Evolutionary conservation across 2,797 vertebrate genomes (phyloP).

Genomic region (Gymnodraco acuticeps): DNA sequence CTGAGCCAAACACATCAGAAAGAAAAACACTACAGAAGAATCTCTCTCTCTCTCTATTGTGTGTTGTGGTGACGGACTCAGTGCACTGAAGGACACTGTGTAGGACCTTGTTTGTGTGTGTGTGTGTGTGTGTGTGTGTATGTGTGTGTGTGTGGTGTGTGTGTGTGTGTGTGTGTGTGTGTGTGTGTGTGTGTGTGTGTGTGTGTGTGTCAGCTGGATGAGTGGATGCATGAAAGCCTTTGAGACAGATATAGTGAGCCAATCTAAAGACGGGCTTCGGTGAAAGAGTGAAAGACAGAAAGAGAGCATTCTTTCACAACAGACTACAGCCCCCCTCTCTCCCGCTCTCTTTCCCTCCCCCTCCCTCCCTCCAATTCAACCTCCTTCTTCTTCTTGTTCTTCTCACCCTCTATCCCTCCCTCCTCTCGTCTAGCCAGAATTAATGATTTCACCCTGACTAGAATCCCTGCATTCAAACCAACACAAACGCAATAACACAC

Average conservation of each 20-base stretch:
- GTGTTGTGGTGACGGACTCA: conserved; percentile 45
- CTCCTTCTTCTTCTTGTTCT: conserved; percentile 46
- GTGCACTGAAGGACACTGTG: conserved; percentile 61
- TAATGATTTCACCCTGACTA: conserved; percentile 78
- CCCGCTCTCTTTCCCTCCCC: conserved; percentile 6
- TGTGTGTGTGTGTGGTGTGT: conserved; percentile 51
- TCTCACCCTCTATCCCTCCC: conserved; percentile 56
- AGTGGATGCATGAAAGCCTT: conserved; percentile 80
- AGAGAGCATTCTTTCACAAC: conserved; percentile 74
- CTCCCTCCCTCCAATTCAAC: conserved; percentile 44
- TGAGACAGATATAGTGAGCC: conserved; percentile 78
- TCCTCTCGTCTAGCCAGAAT: conserved; percentile 68
- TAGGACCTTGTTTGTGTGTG: conserved; percentile 55
- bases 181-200: conserved; percentile 44
- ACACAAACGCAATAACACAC: conserved; percentile 30
- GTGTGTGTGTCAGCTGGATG: conserved; percentile 73
- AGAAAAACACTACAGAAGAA: conserved; percentile 63
- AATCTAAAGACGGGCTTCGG: conserved; percentile 73
- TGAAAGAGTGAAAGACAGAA: conserved; percentile 71
- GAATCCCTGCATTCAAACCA: conserved; percentile 63
- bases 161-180: conserved; percentile 36
- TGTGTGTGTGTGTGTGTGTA: conserved; percentile 32
- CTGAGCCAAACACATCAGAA: conserved; percentile 62
- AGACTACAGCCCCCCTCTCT: conserved; percentile 52
- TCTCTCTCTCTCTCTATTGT: conserved; percentile 51